Conservation (phyloP, 2,888 invertebrate genomes). For the Colostygia pectinataria region DNA sequence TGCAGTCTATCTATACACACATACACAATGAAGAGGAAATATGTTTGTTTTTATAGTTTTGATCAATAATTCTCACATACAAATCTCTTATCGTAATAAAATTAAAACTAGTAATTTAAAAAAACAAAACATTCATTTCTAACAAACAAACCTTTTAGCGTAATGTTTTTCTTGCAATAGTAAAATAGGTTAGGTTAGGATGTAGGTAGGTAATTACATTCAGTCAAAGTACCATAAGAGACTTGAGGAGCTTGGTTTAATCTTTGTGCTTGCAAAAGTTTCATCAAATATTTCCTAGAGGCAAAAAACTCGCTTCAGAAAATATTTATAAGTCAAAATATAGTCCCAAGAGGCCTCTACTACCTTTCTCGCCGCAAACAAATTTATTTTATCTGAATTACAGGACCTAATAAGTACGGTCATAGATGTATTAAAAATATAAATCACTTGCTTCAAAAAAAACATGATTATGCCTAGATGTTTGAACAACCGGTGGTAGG, state of each 20-base stretch:
- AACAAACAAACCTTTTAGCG: neutral
- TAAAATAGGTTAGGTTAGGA: neutral
- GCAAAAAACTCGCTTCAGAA: conserved; percentile 4
- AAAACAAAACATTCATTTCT: too few species aligned
- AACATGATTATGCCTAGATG: too few species aligned
- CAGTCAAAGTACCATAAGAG: neutral
- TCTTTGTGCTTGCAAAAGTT: neutral
- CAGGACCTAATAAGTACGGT: too few species aligned
- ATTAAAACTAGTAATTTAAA: too few species aligned
- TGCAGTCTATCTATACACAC: too few species aligned
- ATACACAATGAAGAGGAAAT: too few species aligned
- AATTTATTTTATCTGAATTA: conserved; percentile 2
- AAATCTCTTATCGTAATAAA: too few species aligned
- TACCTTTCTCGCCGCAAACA: neutral
- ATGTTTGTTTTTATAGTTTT: too few species aligned
- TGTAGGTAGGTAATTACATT: neutral
- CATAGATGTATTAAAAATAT: too few species aligned
- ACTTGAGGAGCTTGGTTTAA: neutral
- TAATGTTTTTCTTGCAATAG: neutral
- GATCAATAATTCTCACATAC: too few species aligned
- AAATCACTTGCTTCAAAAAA: too few species aligned
- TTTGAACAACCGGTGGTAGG: too few species aligned
- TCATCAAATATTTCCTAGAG: conserved; percentile 1
- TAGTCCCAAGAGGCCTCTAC: neutral
- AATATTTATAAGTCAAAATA: conserved; percentile 1